Evolutionary conservation across 2,888 invertebrate genomes (phyloP).

Genomic region (Neoaliturus tenellus): DNA sequence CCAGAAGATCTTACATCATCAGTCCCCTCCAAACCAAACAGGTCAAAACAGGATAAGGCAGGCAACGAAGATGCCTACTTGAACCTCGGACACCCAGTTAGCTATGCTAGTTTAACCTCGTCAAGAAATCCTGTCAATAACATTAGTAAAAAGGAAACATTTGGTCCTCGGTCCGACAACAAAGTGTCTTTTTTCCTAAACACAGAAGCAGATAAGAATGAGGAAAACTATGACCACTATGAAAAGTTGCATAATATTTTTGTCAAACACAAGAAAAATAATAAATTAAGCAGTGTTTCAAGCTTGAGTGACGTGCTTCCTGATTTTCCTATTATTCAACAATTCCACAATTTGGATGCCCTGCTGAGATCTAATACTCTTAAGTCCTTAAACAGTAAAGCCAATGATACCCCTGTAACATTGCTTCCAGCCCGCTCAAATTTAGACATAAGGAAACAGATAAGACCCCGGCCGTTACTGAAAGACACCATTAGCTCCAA

Average conservation of each 20-base stretch:
- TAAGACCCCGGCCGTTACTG: constrained; percentile 69
- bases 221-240: not conserved
- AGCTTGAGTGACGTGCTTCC: constrained; percentile 56
- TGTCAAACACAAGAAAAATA: constrained; percentile 1
- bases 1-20: constrained; percentile 60
- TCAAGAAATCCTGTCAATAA: not conserved
- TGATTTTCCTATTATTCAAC: constrained; percentile 66
- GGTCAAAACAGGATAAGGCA: not conserved
- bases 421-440: constrained; percentile 88
- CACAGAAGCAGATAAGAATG: not conserved
- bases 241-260: constrained; percentile 20
- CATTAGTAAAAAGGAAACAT: constrained; percentile 34
- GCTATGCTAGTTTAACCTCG: not conserved
- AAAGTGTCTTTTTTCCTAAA: constrained; percentile 51
- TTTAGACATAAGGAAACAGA: constrained; percentile 83
- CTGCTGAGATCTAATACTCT: constrained; percentile 61
- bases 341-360: constrained; percentile 64
- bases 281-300: not conserved
- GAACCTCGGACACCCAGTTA: constrained; percentile 8
- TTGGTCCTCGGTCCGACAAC: constrained; percentile 54
- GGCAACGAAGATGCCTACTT: constrained; percentile 2
- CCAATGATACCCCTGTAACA: constrained; percentile 78
- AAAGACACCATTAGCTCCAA: not conserved
- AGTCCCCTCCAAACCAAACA: not conserved
- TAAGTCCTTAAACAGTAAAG: constrained; percentile 77